Base-by-base conservation (phyloP, 2,888 invertebrate genomes). In the Eristalinus aeneus region DNA sequence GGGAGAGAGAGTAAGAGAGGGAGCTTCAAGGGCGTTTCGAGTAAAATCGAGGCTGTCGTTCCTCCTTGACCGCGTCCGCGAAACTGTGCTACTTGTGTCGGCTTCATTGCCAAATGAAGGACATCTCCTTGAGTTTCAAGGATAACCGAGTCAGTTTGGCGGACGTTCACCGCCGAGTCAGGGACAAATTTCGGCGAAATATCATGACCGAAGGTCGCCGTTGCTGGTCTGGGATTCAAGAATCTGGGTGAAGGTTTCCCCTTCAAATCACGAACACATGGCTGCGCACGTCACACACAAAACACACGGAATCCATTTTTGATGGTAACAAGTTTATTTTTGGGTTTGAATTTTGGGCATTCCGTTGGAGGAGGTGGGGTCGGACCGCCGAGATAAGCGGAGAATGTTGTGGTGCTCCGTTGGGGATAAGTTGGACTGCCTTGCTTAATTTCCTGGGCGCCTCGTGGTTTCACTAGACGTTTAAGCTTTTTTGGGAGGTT, bases 401-500 rank as follows among this genome's bases (percentile, higher is more conserved):
- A 72, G 46, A 63, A 12, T 75, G 61, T 74, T 78, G 46, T 53
- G 53, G 2, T 54, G 16, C 20, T 16, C 16, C 16, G 2, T 32
- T 71, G 56, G 34, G 56, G 36, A 69, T 36, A 56, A 61, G 34
- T 12, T 16, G 9, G 20, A 8, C 6, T 22, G 23, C 8, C 34
- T 61, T 65, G 60, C 56, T 63, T 54, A n/a, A 11, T 74, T 64
- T 86, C 36, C 78, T 91, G 91, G 81, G 90, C 90, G 91, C 91
- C 91, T 90, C 89, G 89, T 91, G 89, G 89, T 89, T 89, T 90
- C 90, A 91, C 90, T 91, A 90, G 91, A 89, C 88, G 89, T 90
- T 90, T 90, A 91, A 91, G 91, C 91, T 91, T 91, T 91, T 91
- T 91, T 91, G 91, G 91, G 90, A 91, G 91, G 82, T 85, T 85